Evolutionary conservation across 2,797 vertebrate genomes (phyloP).

Genomic region (Lacerta bilineata): DNA sequence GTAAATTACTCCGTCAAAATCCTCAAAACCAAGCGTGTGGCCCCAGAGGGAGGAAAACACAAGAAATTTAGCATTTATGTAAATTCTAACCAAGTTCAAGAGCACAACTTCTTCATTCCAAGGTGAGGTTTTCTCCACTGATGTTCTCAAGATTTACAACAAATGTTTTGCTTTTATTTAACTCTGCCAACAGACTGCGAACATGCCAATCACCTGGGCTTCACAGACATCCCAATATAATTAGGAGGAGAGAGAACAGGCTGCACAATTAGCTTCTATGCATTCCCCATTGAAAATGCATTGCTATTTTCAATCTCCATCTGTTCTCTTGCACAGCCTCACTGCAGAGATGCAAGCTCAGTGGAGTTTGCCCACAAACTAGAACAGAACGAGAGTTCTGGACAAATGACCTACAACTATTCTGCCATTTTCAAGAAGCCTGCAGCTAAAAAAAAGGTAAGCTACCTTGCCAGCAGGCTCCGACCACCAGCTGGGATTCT

Average conservation of each 20-base stretch:
- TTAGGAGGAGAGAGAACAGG: background rate
- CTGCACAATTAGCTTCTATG: background rate
- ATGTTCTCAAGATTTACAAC: background rate
- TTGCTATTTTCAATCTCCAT: background rate
- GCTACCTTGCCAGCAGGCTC: slow-evolving; percentile 98
- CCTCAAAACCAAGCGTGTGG: background rate
- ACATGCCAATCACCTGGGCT: background rate
- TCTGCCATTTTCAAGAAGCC: too few species aligned
- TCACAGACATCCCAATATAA: background rate
- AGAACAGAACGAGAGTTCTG: background rate
- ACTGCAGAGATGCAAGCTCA: background rate
- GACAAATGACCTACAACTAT: background rate
- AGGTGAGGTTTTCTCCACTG: background rate
- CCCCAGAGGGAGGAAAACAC: background rate
- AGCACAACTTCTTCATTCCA: background rate
- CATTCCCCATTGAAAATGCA: background rate
- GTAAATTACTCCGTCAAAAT: background rate
- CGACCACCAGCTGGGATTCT: slow-evolving; percentile 93
- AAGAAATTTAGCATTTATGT: background rate
- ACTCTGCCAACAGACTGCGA: background rate
- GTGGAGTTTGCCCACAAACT: background rate
- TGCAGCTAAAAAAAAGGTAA: background rate
- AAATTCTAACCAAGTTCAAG: slow-evolving; percentile 26
- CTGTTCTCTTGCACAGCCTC: background rate
- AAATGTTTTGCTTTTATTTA: too few species aligned